phyloP scores from a whole-genome alignment of 2,888 invertebrate species.

The Venusia cambrica region DNA sequence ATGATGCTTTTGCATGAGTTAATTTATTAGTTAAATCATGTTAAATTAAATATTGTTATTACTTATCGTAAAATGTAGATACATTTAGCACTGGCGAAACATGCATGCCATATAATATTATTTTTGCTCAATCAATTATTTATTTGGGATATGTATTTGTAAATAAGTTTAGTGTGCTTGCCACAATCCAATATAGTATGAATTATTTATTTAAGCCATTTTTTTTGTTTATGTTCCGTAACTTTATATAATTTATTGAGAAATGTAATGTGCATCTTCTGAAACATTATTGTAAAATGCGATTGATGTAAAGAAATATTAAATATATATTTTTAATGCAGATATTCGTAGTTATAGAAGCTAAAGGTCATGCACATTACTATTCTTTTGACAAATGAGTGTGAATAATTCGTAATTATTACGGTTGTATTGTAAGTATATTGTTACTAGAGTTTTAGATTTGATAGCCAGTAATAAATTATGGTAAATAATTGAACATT shows the following conservation, averaged over 20 bases:
- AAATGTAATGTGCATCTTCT: conserved; percentile 1
- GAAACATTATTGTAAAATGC: conserved; percentile 8
- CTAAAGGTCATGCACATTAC: conserved; percentile 5
- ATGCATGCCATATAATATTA: conserved; percentile 9
- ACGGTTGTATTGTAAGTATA: conserved; percentile 51
- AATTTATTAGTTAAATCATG: no score
- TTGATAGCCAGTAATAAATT: conserved; percentile 46
- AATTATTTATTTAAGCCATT: background rate
- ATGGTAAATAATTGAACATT: no score
- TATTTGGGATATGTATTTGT: conserved; percentile 4
- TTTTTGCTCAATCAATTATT: conserved; percentile 23
- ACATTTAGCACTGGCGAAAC: background rate
- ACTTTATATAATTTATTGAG: conserved; percentile 2
- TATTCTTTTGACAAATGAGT: conserved; percentile 3
- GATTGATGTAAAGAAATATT: conserved; percentile 8
- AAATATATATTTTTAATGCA: conserved; percentile 1
- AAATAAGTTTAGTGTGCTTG: conserved; percentile 4
- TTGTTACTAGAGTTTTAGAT: conserved; percentile 35
- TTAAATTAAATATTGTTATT: no score
- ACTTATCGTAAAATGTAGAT: no score
- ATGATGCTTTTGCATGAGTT: no score
- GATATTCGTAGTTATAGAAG: conserved; percentile 19
- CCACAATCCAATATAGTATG: background rate
- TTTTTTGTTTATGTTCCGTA: no score
- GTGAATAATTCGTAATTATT: conserved; percentile 6